Conservation (phyloP, 2,113 vertebrate genomes). For the Ageneiosus marmoratus region DNA sequence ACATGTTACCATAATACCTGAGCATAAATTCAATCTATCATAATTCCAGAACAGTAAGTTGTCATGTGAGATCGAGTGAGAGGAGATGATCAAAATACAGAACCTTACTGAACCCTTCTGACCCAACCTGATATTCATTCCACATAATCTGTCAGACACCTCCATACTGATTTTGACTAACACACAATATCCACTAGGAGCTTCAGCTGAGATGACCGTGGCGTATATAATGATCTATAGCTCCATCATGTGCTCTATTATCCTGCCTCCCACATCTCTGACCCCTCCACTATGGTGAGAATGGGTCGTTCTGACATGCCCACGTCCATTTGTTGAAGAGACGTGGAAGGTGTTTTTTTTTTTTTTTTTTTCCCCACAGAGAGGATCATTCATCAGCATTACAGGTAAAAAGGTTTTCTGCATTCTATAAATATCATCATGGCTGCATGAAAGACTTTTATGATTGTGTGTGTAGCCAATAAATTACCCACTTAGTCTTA, state of each 20-base stretch:
- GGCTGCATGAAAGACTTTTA: conserved; percentile 10
- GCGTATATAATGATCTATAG: conserved; percentile 41
- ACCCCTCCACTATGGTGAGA: not conserved
- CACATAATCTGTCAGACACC: conserved; percentile 10
- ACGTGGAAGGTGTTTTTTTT: conserved; percentile 21
- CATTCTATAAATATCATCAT: conserved; percentile 27
- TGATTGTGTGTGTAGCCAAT: not conserved
- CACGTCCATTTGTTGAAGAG: conserved; percentile 21
- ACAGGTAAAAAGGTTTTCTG: conserved; percentile 33
- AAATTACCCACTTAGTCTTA: conserved; percentile 18
- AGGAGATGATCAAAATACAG: conserved; percentile 1
- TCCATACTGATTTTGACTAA: conserved; percentile 6
- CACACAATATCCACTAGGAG: conserved; percentile 17
- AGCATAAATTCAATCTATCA: not conserved
- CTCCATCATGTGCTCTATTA: conserved; percentile 37
- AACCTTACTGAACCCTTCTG: conserved; percentile 21
- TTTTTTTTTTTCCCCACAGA: not conserved
- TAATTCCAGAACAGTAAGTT: not conserved
- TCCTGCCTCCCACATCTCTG: conserved; percentile 24
- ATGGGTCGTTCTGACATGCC: conserved; percentile 3
- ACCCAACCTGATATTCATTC: conserved; percentile 27
- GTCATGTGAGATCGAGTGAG: not conserved
- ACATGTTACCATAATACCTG: not conserved
- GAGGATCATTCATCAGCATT: conserved; percentile 24
- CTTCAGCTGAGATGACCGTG: conserved; percentile 26